Conservation (phyloP, 1,140 invertebrate species). For the Globodera rostochiensis region DNA sequence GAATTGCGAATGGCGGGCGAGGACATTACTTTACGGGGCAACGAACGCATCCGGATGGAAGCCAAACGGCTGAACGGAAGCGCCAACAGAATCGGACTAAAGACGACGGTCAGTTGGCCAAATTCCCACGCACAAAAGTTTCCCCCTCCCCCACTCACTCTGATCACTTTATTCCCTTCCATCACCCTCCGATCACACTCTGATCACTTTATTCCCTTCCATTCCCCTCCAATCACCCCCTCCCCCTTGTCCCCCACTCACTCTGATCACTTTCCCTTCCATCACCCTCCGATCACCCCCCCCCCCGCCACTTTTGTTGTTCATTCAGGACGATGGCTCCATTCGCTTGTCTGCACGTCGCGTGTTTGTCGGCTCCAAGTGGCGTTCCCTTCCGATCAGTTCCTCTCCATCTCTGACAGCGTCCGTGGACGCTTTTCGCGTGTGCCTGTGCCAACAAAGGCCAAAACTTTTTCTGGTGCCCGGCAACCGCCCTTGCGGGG, state of each 20-base stretch:
- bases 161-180: too few species aligned
- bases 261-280: too few species aligned
- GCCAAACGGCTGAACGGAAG: conserved; percentile 47
- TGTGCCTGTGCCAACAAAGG: conserved; percentile 47
- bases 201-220: too few species aligned
- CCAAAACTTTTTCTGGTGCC: conserved; percentile 56
- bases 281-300: background rate
- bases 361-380: conserved; percentile 42
- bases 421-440: conserved; percentile 57
- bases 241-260: too few species aligned
- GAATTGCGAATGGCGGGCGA: conserved; percentile 46
- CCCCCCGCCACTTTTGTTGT: conserved; percentile 6
- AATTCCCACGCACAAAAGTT: too few species aligned
- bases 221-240: background rate
- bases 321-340: conserved; percentile 52
- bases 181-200: too few species aligned
- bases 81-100: conserved; percentile 46
- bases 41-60: conserved; percentile 53
- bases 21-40: conserved; percentile 52
- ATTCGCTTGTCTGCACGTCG: conserved; percentile 38
- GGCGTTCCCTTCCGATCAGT: conserved; percentile 48
- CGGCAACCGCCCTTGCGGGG: conserved; percentile 54
- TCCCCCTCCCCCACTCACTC: too few species aligned
- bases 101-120: conserved; percentile 43
- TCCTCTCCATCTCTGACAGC: conserved; percentile 55